Evolutionary conservation across 2,888 invertebrate species (phyloP).

Genomic region (Beris morrisii): DNA sequence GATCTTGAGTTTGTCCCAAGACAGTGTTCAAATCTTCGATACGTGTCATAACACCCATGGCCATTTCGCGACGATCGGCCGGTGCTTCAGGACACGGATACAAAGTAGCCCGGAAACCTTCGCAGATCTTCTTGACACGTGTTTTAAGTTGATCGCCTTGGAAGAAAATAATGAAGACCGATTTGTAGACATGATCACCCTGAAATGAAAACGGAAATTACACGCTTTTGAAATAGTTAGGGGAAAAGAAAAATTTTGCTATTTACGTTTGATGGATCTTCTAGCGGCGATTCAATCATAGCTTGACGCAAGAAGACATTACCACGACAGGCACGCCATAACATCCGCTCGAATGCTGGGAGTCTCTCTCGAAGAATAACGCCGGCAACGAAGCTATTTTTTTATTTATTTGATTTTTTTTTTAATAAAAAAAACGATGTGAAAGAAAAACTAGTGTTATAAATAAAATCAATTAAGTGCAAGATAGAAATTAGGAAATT

Average conservation of each 20-base stretch:
- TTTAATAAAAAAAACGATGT: neutral
- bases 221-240: constrained; percentile 30
- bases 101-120: constrained; percentile 96
- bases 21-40: constrained; percentile 97
- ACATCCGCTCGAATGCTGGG: constrained; percentile 95
- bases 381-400: constrained; percentile 91
- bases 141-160: constrained; percentile 98
- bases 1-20: constrained; percentile 97
- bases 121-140: constrained; percentile 97
- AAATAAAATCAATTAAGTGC: neutral
- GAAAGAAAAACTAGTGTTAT: neutral
- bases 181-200: constrained; percentile 96
- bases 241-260: neutral
- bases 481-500: constrained; percentile 2
- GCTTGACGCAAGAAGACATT: constrained; percentile 96
- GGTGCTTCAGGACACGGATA: constrained; percentile 99
- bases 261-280: constrained; percentile 90
- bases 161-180: constrained; percentile 95
- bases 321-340: constrained; percentile 97
- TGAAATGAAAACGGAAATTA: constrained; percentile 54
- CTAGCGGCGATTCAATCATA: constrained; percentile 89
- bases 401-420: neutral
- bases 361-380: constrained; percentile 93
- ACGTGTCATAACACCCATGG: constrained; percentile 96
- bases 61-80: constrained; percentile 95